Evolutionary conservation across 2,888 invertebrate species (phyloP), one percentile per base, ranked within the genome.

Genomic region (Acronicta leporina): DNA sequence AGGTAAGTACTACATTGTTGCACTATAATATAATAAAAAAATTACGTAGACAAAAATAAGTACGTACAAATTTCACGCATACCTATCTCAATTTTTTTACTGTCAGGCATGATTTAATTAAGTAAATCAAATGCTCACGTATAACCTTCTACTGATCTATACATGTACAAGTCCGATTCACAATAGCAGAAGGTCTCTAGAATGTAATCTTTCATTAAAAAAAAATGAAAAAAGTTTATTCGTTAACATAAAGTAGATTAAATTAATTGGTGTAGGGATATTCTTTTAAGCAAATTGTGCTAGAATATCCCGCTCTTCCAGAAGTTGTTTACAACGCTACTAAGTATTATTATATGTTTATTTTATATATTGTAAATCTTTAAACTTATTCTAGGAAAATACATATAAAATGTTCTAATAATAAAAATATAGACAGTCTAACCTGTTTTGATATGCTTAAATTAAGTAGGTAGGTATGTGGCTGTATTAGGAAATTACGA

Each of bases 141-240:
- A 46, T 55, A 60, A 65, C 68, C 67, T 70, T 68, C 70, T 54
- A 64, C 51, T 58, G 49, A 69, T 67, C 33, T 65, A 15, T 45
- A n/a, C n/a, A 60, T 65, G 38, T 33, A 60, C 65, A 68, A 65
- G 65, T 35, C 35, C 13, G 35, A 35, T 0, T 13, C 2, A 35
- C 35, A 13, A 35, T 35, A 6, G n/a, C 35, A 60, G 60, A 68
- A 60, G 65, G 66, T 60, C 47, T 10, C 49, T 40, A n/a, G 51
- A 48, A 63, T 43, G 30, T 48, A 56, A 62, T 63, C 43, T 63
- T 48, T 38, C 14, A 57, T 48, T 40, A 62, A 48, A 38, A n/a
- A n/a, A n/a, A n/a, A n/a, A n/a, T n/a, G n/a, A n/a, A n/a, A n/a
- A n/a, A n/a, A n/a, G n/a, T n/a, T n/a, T n/a, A n/a, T n/a, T n/a